A percentile compares a stretch with the other conserved stretches of the same genome.
Evolutionary conservation across 2,113 vertebrate species (phyloP).

Genomic region (Meleagris gallopavo): DNA sequence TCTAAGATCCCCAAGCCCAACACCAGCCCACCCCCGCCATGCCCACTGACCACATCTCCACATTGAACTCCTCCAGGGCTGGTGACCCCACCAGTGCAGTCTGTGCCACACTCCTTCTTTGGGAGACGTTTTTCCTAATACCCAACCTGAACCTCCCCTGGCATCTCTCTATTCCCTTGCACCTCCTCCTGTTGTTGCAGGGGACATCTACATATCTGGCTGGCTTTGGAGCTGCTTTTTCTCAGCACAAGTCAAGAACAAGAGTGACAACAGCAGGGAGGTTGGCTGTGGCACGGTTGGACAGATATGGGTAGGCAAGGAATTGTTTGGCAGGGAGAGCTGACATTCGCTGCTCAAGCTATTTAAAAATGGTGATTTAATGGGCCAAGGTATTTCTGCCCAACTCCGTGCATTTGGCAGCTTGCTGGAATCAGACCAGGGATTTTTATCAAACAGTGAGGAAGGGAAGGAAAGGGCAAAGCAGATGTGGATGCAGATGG

Average conservation of each 20-base stretch:
- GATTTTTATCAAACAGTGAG: slow-evolving; percentile 31
- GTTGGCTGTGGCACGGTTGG: neutral
- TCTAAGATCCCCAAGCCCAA: too few relatives aligned
- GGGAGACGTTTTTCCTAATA: too few relatives aligned
- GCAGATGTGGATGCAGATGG: slow-evolving; percentile 35
- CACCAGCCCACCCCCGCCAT: too few relatives aligned
- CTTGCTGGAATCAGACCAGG: slow-evolving; percentile 30
- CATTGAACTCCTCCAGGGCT: too few relatives aligned
- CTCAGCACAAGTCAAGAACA: slow-evolving; percentile 13
- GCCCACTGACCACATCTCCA: too few relatives aligned
- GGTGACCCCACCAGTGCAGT: too few relatives aligned
- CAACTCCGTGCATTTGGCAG: slow-evolving; percentile 37
- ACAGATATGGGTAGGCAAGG: slow-evolving; percentile 22
- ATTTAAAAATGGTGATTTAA: slow-evolving; percentile 71
- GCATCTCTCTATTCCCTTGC: neutral
- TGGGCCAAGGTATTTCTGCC: slow-evolving; percentile 54
- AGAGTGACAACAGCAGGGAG: neutral
- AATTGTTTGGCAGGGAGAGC: slow-evolving; percentile 30
- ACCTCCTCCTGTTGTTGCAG: neutral
- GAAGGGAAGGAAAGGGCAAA: slow-evolving; percentile 65
- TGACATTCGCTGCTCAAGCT: slow-evolving; percentile 43
- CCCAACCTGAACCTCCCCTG: too few relatives aligned
- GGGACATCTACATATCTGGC: neutral
- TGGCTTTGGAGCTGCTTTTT: slow-evolving; percentile 33
- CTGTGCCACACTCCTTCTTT: too few relatives aligned